Conservation (phyloP, 2,888 invertebrate genomes). For the Achlya flavicornis region DNA sequence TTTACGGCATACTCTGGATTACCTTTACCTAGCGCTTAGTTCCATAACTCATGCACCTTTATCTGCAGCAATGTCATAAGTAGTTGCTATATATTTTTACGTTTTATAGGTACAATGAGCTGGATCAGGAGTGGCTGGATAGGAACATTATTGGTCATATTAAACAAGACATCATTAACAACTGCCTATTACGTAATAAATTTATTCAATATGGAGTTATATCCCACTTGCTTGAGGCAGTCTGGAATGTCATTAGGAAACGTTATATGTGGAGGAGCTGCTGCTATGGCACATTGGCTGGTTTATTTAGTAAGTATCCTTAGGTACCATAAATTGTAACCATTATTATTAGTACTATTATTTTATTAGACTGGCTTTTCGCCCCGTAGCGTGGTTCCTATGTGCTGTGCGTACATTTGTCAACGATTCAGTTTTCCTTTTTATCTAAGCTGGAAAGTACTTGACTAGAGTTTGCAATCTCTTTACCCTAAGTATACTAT, state of each 20-base stretch:
- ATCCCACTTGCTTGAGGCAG: slow-evolving; percentile 87
- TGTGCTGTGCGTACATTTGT: too few species aligned
- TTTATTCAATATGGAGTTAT: slow-evolving; percentile 86
- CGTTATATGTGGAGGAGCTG: slow-evolving; percentile 80
- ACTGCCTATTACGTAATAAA: slow-evolving; percentile 83
- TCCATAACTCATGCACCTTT: too few species aligned
- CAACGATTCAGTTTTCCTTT: too few species aligned
- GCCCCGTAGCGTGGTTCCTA: too few species aligned
- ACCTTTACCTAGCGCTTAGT: too few species aligned
- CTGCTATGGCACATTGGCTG: slow-evolving; percentile 84
- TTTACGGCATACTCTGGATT: too few species aligned
- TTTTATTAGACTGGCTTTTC: too few species aligned
- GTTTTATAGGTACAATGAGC: slow-evolving; percentile 26
- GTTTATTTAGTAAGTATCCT: slow-evolving; percentile 78
- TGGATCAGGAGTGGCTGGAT: slow-evolving; percentile 51
- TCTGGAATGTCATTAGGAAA: slow-evolving; percentile 85
- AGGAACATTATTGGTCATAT: slow-evolving; percentile 64
- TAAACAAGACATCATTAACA: slow-evolving; percentile 80
- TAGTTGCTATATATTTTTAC: background rate
- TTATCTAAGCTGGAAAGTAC: too few species aligned
- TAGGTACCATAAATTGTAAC: background rate
- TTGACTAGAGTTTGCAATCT: too few species aligned
- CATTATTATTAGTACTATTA: background rate
- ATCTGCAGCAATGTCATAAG: background rate
- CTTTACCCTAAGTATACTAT: too few species aligned